Evolutionary conservation across 2,797 vertebrate species (phyloP).

Genomic region (Hafferia zeledoni): DNA sequence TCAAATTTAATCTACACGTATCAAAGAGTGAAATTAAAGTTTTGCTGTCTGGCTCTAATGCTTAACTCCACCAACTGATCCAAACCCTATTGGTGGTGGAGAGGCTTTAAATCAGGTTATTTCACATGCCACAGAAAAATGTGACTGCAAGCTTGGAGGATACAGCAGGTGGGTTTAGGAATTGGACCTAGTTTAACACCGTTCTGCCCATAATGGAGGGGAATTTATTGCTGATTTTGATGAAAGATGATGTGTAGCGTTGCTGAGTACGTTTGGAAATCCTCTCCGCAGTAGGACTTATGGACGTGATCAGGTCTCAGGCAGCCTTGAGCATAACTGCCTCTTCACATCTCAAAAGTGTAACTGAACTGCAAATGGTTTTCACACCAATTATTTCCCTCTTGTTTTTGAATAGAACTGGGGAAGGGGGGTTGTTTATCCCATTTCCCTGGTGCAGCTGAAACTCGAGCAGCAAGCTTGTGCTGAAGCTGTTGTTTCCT

Average conservation of each 20-base stretch:
- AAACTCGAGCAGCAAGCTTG: background rate
- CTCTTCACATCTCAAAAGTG: constrained; percentile 30
- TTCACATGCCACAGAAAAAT: background rate
- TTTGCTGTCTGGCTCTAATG: background rate
- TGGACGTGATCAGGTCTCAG: background rate
- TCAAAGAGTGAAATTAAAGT: background rate
- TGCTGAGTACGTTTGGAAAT: background rate
- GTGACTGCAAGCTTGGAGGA: too few species aligned
- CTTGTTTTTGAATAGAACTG: background rate
- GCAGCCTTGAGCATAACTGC: background rate
- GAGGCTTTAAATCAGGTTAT: background rate
- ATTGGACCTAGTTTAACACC: background rate
- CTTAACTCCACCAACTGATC: background rate
- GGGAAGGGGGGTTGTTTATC: constrained; percentile 22
- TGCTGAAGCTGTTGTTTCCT: background rate
- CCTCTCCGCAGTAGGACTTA: background rate
- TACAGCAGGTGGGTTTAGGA: background rate
- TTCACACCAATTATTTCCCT: constrained; percentile 63
- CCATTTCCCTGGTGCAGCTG: constrained; percentile 12
- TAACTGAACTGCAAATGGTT: constrained; percentile 50
- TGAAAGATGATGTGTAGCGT: background rate
- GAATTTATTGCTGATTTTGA: background rate
- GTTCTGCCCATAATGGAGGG: background rate
- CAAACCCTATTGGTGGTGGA: background rate
- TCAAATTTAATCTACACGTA: fast-evolving